phyloP scores from a whole-genome alignment of 2,888 invertebrate genomes.

The Calliopum simillimum region DNA sequence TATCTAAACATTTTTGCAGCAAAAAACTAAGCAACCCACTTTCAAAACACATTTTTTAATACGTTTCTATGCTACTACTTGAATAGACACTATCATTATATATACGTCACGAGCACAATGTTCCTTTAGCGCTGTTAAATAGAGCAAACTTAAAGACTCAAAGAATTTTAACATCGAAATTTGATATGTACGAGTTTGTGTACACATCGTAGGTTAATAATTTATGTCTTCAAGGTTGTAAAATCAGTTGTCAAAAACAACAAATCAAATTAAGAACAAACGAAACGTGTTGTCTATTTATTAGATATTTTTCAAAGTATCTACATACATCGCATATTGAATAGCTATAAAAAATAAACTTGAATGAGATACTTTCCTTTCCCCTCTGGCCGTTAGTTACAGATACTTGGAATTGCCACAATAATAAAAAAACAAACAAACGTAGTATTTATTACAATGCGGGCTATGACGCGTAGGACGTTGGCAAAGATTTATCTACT shows the following conservation, averaged over 20 bases:
- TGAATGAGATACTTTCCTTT: not conserved
- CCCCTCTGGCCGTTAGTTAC: not conserved
- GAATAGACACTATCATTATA: not conserved
- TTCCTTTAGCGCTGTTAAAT: slow-evolving; percentile 32
- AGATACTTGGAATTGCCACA: not conserved
- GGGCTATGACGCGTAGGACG: slow-evolving; percentile 3
- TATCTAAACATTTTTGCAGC: too few relatives aligned
- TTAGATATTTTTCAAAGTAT: not conserved
- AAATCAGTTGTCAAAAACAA: too few relatives aligned
- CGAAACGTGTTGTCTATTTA: too few relatives aligned
- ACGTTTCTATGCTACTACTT: too few relatives aligned
- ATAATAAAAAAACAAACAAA: not conserved
- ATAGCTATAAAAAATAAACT: not conserved
- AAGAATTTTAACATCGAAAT: too few relatives aligned
- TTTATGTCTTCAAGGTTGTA: not conserved
- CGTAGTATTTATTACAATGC: not conserved
- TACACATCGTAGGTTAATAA: not conserved
- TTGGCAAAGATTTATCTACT: not conserved
- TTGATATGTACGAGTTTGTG: too few relatives aligned
- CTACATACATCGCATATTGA: not conserved
- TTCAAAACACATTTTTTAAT: too few relatives aligned
- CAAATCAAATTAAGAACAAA: too few relatives aligned
- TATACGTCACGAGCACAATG: not conserved
- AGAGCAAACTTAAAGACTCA: too few relatives aligned
- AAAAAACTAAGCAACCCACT: too few relatives aligned